phyloP scores from a whole-genome alignment of 1,140 invertebrate species.

The Oncopeltus fasciatus region DNA sequence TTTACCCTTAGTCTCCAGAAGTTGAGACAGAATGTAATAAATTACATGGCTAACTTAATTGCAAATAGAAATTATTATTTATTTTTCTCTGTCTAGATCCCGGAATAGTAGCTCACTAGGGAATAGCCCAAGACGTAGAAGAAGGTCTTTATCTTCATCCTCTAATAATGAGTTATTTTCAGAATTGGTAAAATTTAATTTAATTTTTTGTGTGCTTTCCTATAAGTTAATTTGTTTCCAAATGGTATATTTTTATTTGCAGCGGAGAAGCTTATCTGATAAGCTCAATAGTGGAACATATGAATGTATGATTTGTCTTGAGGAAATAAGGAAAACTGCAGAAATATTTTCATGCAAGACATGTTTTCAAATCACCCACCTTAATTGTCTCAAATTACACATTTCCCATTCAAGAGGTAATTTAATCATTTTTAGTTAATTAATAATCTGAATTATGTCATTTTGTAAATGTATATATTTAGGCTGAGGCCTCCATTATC shows the following conservation, averaged over 20 bases:
- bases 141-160: background rate
- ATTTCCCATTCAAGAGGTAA: background rate
- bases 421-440: too few species aligned
- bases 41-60: too few species aligned
- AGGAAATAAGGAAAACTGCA: background rate
- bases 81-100: too few species aligned
- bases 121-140: background rate
- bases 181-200: background rate
- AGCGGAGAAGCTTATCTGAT: background rate
- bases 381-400: background rate
- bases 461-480: too few species aligned
- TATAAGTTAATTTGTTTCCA: too few species aligned
- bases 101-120: too few species aligned
- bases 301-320: background rate
- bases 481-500: too few species aligned
- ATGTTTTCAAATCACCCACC: background rate
- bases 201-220: background rate
- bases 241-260: background rate
- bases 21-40: too few species aligned
- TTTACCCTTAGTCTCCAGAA: too few species aligned
- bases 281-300: conserved; percentile 1
- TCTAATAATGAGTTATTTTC: too few species aligned
- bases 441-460: too few species aligned
- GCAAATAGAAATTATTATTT: too few species aligned
- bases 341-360: background rate